Conservation (phyloP, 2,888 invertebrate species). For the Morpho deidamia region DNA sequence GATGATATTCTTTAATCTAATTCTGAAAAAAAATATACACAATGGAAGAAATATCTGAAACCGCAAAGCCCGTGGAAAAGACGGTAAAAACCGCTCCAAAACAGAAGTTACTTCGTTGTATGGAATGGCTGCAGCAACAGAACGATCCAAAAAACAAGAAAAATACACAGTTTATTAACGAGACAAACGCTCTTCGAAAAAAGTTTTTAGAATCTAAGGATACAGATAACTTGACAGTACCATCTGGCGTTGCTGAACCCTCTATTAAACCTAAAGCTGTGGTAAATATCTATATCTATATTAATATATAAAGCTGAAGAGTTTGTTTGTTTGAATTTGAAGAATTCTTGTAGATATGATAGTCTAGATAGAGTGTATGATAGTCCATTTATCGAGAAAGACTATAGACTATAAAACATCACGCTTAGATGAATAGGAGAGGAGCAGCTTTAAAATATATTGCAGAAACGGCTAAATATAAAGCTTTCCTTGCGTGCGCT, state of each 20-base stretch:
- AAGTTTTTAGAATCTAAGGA: constrained; percentile 47
- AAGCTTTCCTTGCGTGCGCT: too few species aligned
- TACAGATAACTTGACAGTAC: constrained; percentile 62
- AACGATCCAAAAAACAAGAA: constrained; percentile 59
- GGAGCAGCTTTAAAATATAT: too few species aligned
- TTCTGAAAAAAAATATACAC: neutral
- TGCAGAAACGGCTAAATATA: too few species aligned
- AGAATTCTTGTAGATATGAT: too few species aligned
- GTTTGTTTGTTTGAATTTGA: too few species aligned
- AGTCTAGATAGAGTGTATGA: too few species aligned
- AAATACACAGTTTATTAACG: constrained; percentile 63
- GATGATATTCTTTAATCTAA: too few species aligned
- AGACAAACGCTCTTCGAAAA: constrained; percentile 56
- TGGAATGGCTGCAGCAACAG: constrained; percentile 64
- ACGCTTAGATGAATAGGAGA: too few species aligned
- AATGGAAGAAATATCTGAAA: constrained; percentile 3
- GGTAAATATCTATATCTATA: constrained; percentile 46
- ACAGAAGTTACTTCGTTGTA: constrained; percentile 44
- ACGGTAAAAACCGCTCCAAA: constrained; percentile 20
- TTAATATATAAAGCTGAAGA: too few species aligned
- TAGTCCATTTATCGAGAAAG: too few species aligned
- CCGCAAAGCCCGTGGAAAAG: neutral
- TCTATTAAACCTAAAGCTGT: constrained; percentile 45
- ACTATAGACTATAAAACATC: too few species aligned
- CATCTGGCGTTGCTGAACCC: constrained; percentile 51